Conservation (phyloP, 2,888 invertebrate genomes). For the Plebejus argus region DNA sequence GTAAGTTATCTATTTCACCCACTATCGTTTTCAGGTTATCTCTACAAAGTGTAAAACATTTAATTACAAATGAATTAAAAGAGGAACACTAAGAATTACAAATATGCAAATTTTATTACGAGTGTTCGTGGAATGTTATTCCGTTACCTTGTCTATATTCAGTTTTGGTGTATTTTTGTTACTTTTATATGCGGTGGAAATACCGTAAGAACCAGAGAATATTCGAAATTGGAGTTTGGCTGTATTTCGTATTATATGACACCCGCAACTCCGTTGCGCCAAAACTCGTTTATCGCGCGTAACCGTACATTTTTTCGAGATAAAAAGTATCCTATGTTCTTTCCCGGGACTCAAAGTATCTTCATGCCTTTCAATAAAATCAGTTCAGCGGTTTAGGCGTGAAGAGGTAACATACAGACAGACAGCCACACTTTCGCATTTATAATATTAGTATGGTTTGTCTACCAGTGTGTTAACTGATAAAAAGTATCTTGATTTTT, state of each 20-base stretch:
- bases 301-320: too few relatives aligned
- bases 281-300: too few relatives aligned
- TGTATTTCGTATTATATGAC: not conserved
- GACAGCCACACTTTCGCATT: too few relatives aligned
- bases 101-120: slow-evolving; percentile 22
- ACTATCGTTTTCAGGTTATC: not conserved
- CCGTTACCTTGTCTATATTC: slow-evolving; percentile 17
- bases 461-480: not conserved
- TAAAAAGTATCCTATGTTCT: too few relatives aligned
- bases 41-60: not conserved
- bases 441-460: too few relatives aligned
- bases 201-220: slow-evolving; percentile 62
- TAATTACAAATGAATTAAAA: slow-evolving; percentile 1
- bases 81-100: not conserved
- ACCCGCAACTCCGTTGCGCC: too few relatives aligned
- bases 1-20: too few relatives aligned
- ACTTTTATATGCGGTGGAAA: slow-evolving; percentile 43
- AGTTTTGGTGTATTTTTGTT: slow-evolving; percentile 12
- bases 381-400: too few relatives aligned
- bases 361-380: too few relatives aligned
- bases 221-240: slow-evolving; percentile 50
- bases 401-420: too few relatives aligned
- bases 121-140: not conserved
- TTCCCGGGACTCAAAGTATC: too few relatives aligned
- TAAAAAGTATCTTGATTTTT: too few relatives aligned